Evolutionary conservation across 2,797 vertebrate genomes (phyloP).

Genomic region (Spinibarbus caldwelli): DNA sequence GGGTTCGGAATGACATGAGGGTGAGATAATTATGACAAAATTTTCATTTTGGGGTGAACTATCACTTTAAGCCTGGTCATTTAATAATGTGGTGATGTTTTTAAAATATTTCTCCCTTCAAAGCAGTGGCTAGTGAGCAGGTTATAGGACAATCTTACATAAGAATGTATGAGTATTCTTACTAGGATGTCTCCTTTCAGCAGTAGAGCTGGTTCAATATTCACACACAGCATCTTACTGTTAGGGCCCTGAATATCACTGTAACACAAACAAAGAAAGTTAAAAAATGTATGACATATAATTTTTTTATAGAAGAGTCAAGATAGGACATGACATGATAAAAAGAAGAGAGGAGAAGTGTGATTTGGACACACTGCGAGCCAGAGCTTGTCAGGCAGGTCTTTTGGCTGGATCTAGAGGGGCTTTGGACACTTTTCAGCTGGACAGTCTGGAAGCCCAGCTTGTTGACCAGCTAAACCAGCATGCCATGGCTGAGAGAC

Average conservation of each 20-base stretch:
- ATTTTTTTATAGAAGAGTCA: conserved; percentile 10
- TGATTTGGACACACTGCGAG: conserved; percentile 3
- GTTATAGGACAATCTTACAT: neutral
- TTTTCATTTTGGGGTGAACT: neutral
- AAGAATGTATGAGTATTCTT: conserved; percentile 60
- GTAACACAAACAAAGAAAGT: conserved; percentile 25
- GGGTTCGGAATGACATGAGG: neutral
- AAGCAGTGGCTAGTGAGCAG: neutral
- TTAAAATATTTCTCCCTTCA: neutral
- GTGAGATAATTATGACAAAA: neutral
- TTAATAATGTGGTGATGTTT: neutral
- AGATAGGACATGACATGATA: neutral
- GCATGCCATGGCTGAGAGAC: neutral
- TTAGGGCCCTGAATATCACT: conserved; percentile 81
- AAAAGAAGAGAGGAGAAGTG: neutral
- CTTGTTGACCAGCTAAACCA: conserved; percentile 1
- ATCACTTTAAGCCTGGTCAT: neutral
- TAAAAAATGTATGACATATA: conserved; percentile 8
- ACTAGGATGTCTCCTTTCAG: conserved; percentile 95
- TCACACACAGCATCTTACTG: conserved; percentile 83
- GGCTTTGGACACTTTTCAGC: neutral
- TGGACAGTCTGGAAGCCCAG: neutral
- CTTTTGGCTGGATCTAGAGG: neutral
- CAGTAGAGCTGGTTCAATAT: conserved; percentile 86
- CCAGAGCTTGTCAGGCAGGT: neutral